Conservation (phyloP, 2,888 invertebrate species). For the Smittia aterrima region DNA sequence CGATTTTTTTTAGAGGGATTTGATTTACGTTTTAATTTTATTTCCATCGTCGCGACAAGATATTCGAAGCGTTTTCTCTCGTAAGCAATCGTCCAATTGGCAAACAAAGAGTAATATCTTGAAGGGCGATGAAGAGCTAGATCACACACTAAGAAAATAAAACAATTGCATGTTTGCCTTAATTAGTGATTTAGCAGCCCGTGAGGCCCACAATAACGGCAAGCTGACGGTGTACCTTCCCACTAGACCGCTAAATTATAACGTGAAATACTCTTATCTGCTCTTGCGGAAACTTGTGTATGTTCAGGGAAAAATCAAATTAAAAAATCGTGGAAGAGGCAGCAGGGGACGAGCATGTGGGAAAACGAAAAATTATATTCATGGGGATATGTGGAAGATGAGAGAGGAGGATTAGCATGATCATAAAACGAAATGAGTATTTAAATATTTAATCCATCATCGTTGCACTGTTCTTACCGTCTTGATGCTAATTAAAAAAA, state of each 20-base stretch:
- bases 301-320: constrained; percentile 3
- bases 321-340: not conserved
- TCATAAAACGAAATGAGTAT: not conserved
- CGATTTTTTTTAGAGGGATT: constrained; percentile 35
- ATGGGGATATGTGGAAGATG: constrained; percentile 15
- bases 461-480: constrained; percentile 23
- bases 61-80: constrained; percentile 3
- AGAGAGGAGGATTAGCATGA: not conserved
- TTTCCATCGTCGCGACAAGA: constrained; percentile 33
- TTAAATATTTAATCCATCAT: constrained; percentile 27
- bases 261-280: constrained; percentile 54
- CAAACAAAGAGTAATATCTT: constrained; percentile 24
- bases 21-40: constrained; percentile 29
- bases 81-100: not conserved
- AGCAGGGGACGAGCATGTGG: not conserved
- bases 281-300: constrained; percentile 2
- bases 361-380: not conserved
- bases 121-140: constrained; percentile 33
- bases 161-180: constrained; percentile 15
- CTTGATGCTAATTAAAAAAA: constrained; percentile 36
- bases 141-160: constrained; percentile 37
- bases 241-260: constrained; percentile 52
- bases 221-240: constrained; percentile 61
- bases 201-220: constrained; percentile 67
- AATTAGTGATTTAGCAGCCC: constrained; percentile 45